Evolutionary conservation across 2,888 invertebrate genomes (phyloP).

Genomic region (Plagiodera versicolora): DNA sequence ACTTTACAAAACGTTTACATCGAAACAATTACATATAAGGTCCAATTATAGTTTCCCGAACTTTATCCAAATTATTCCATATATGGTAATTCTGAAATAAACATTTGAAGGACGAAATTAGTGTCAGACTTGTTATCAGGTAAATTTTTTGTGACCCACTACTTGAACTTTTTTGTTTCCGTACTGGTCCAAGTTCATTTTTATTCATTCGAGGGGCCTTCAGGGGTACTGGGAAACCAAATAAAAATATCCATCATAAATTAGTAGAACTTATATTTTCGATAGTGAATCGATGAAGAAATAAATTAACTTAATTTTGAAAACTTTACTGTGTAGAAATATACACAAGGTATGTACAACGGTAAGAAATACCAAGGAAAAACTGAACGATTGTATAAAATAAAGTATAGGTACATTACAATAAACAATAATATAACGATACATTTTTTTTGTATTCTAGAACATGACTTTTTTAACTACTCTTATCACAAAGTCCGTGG

Average conservation of each 20-base stretch:
- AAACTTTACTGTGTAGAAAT: slow-evolving; percentile 50
- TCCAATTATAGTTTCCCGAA: too few relatives aligned
- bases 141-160: neutral
- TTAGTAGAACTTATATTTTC: slow-evolving; percentile 45
- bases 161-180: neutral
- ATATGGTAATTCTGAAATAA: too few relatives aligned
- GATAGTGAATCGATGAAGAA: slow-evolving; percentile 42
- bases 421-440: slow-evolving; percentile 55
- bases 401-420: slow-evolving; percentile 55
- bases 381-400: slow-evolving; percentile 55
- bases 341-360: slow-evolving; percentile 55
- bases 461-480: slow-evolving; percentile 53
- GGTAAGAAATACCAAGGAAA: slow-evolving; percentile 49
- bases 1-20: too few relatives aligned
- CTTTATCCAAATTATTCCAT: too few relatives aligned
- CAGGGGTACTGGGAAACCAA: neutral
- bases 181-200: neutral
- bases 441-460: slow-evolving; percentile 53
- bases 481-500: slow-evolving; percentile 56
- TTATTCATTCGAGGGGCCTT: neutral
- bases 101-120: too few relatives aligned
- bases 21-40: too few relatives aligned
- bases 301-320: slow-evolving; percentile 49
- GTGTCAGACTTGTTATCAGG: too few relatives aligned
- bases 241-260: slow-evolving; percentile 34